Evolutionary conservation across 2,888 invertebrate genomes (phyloP).

Genomic region (Plebejus argus): DNA sequence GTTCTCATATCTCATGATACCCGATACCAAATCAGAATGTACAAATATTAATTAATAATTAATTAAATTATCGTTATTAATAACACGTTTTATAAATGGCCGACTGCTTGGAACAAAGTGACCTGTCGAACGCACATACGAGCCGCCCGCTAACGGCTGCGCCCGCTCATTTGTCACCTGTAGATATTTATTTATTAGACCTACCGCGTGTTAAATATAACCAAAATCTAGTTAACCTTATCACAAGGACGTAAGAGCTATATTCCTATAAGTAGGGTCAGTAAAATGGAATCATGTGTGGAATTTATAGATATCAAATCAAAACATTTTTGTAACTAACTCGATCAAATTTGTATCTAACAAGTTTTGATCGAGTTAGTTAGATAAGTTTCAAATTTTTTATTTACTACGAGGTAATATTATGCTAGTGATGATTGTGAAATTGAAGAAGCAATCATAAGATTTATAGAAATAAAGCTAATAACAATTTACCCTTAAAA

Average conservation of each 20-base stretch:
- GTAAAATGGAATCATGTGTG: not conserved
- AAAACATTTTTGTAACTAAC: slow-evolving; percentile 6
- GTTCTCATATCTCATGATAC: not conserved
- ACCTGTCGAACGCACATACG: slow-evolving; percentile 45
- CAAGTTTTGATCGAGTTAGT: slow-evolving; percentile 7
- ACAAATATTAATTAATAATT: slow-evolving; percentile 24
- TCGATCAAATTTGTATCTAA: too few relatives aligned
- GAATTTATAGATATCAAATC: slow-evolving; percentile 13
- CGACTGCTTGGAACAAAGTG: slow-evolving; percentile 19
- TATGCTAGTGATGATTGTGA: not conserved
- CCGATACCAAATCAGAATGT: slow-evolving; percentile 4
- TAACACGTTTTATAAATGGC: slow-evolving; percentile 25
- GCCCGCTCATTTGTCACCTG: slow-evolving; percentile 77
- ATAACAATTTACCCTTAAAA: too few relatives aligned
- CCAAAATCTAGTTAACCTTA: slow-evolving; percentile 40
- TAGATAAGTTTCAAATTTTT: not conserved
- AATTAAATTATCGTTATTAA: slow-evolving; percentile 30
- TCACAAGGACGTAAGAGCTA: not conserved
- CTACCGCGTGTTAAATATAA: slow-evolving; percentile 66
- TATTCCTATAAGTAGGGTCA: not conserved
- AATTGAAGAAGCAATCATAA: not conserved
- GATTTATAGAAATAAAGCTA: not conserved
- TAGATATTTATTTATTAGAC: slow-evolving; percentile 78
- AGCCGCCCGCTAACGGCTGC: slow-evolving; percentile 68
- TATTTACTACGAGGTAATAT: not conserved